Evolutionary conservation across 2,113 vertebrate species (phyloP).

Genomic region (Malurus melanocephalus): DNA sequence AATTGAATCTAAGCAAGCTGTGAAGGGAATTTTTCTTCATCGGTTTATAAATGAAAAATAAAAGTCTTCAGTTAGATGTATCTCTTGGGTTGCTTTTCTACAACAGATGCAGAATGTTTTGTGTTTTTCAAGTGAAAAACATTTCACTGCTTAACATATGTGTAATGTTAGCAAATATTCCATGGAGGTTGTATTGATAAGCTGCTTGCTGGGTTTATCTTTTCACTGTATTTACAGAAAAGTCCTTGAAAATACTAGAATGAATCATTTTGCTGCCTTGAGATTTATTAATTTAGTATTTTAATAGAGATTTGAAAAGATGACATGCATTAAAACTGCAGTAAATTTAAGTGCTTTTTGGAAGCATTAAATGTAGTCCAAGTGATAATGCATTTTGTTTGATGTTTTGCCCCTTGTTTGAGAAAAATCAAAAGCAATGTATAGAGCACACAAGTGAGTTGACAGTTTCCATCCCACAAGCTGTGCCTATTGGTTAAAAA

Average conservation of each 20-base stretch:
- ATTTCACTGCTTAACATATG: conserved; percentile 59
- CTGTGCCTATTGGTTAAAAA: conserved; percentile 32
- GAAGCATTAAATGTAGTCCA: conserved; percentile 31
- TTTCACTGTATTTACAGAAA: conserved; percentile 43
- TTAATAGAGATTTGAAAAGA: conserved; percentile 28
- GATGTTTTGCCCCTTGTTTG: conserved; percentile 1
- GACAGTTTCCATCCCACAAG: conserved; percentile 7
- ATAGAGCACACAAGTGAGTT: background rate
- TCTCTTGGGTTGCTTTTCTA: conserved; percentile 38
- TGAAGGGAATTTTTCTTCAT: conserved; percentile 16
- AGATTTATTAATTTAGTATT: conserved; percentile 36
- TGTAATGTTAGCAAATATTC: conserved; percentile 59
- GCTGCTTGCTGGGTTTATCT: conserved; percentile 23
- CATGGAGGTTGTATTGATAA: conserved; percentile 46
- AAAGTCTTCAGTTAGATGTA: conserved; percentile 22
- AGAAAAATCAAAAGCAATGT: conserved; percentile 3
- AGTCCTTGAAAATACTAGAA: conserved; percentile 53
- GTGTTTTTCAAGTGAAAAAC: conserved; percentile 54
- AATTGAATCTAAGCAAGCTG: conserved; percentile 38
- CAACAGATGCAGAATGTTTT: conserved; percentile 56
- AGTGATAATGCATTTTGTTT: conserved; percentile 36
- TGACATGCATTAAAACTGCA: conserved; percentile 33
- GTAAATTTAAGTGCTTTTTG: conserved; percentile 45
- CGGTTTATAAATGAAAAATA: background rate
- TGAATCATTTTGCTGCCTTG: background rate